Evolutionary conservation across 2,888 invertebrate species (phyloP).

Genomic region (Creontiades dilutus): DNA sequence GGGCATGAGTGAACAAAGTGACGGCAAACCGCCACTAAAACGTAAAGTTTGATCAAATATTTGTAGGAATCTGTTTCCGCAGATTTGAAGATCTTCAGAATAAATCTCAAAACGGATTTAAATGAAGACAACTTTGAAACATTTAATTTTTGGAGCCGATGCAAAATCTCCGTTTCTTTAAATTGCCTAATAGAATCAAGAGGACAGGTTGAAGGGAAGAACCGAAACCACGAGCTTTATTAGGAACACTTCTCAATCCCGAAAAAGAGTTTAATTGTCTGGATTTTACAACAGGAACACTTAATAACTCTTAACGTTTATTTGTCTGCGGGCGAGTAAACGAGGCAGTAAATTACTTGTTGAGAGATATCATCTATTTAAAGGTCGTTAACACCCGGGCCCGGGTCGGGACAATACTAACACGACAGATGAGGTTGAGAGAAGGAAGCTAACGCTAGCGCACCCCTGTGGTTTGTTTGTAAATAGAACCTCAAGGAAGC

Average conservation of each 20-base stretch:
- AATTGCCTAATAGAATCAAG: too few species aligned
- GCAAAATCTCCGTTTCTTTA: too few species aligned
- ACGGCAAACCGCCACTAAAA: too few species aligned
- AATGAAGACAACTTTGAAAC: too few species aligned
- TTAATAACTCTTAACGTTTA: constrained; percentile 34
- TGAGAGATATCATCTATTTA: constrained; percentile 66
- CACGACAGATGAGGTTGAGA: constrained; percentile 23
- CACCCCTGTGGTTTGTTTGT: constrained; percentile 29
- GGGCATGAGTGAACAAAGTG: too few species aligned
- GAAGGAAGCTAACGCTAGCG: constrained; percentile 8
- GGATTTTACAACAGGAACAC: constrained; percentile 32
- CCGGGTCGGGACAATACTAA: constrained; percentile 59
- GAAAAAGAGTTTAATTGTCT: background rate
- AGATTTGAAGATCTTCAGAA: too few species aligned
- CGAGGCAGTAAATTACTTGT: constrained; percentile 57
- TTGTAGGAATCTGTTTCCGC: too few species aligned
- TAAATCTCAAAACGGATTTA: too few species aligned
- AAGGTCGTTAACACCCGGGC: constrained; percentile 65
- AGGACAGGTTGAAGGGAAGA: too few species aligned
- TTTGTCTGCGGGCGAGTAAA: constrained; percentile 54
- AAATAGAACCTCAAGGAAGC: constrained; percentile 40
- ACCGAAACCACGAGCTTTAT: background rate
- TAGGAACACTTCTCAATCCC: background rate
- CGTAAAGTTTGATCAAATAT: too few species aligned
- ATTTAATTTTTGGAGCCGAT: too few species aligned